Conservation (phyloP, 2,797 vertebrate genomes). For the Enoplosus armatus region DNA sequence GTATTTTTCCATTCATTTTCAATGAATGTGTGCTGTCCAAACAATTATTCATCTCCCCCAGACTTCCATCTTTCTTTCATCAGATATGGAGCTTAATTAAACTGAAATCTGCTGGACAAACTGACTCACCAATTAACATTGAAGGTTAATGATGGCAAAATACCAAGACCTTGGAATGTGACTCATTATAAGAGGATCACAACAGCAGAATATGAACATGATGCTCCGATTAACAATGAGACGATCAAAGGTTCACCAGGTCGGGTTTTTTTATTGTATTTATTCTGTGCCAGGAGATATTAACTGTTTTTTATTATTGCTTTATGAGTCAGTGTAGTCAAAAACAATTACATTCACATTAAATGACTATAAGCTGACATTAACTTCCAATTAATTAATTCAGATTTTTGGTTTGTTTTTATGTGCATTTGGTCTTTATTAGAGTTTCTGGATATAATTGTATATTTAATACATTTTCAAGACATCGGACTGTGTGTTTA, state of each 20-base stretch:
- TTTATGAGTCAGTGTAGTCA: too few relatives aligned
- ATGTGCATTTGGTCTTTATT: neutral
- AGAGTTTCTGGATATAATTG: neutral
- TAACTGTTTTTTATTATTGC: too few relatives aligned
- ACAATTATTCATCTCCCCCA: neutral
- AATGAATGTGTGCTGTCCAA: neutral
- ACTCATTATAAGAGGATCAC: neutral
- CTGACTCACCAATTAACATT: too few relatives aligned
- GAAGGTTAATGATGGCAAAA: neutral
- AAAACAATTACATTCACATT: neutral
- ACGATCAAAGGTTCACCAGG: neutral
- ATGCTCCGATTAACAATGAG: neutral
- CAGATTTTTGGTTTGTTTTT: neutral
- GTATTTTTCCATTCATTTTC: constrained; percentile 9
- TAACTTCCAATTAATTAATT: neutral
- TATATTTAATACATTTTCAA: neutral
- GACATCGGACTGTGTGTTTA: neutral
- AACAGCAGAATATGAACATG: neutral
- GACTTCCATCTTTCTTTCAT: neutral
- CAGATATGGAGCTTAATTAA: neutral
- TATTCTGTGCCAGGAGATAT: neutral
- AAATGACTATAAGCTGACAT: neutral
- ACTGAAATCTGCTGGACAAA: neutral
- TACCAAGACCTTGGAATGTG: neutral
- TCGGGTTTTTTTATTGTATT: neutral